Evolutionary conservation across 2,113 vertebrate species (phyloP), one percentile per base, ranked within the genome.

Genomic region (Petrocephalus zakoni): DNA sequence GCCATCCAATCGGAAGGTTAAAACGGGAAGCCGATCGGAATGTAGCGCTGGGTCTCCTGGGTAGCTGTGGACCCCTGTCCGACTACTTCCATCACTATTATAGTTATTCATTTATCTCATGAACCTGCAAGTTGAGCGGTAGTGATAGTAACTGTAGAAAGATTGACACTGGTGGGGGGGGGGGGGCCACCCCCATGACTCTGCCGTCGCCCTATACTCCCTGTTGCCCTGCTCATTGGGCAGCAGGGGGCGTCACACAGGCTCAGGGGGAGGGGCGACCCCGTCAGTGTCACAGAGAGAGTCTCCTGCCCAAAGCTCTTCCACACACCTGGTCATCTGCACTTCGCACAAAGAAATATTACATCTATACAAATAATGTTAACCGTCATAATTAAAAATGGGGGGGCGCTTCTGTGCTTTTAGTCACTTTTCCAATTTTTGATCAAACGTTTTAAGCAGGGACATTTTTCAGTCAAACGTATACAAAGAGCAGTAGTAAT

Each of bases 401-500:
- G 90, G 90, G 89, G 55, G 89, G 90, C 90, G 89, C 89, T 90
- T 90, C 92, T 93, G 92, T 93, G 92, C 91, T 94, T 94, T 94
- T 91, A 93, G 93, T 88, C 90, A 87, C 90, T 87, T 93, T 64
- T 68, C 10, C n/a, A n/a, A 68, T 92, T 85, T 92, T 93, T 88
- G 86, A 19, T 47, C 86, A 88, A 46, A 84, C 49, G 55, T 55
- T 93, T 90, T 90, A 93, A 94, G 93, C 92, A 92, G 91, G 92
- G 91, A 93, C 93, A 91, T 92, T 91, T 93, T 89, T 90, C 87
- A 88, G 89, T 88, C 90, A 93, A 91, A 91, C 92, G 86, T 94
- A 92, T 92, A 90, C 94, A 93, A 94, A 93, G 92, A 88, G 88
- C 92, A 91, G 93, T 92, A 93, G 91, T 88, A 91, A 92, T 93